Evolutionary conservation across 2,113 vertebrate species (phyloP), one percentile per base, ranked within the genome.

Genomic region (Monopterus albus): DNA sequence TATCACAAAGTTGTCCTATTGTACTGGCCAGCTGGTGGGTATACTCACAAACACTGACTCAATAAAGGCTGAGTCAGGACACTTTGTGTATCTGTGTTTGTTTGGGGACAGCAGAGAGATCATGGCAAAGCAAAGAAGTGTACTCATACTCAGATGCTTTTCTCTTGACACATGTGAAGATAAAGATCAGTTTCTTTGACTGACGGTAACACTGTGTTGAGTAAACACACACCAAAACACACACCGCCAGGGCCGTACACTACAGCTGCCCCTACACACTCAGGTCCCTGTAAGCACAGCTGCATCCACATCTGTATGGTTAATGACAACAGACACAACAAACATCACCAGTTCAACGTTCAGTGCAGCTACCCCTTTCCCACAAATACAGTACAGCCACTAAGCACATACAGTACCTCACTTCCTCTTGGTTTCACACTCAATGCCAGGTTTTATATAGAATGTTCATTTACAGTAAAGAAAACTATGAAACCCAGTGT

Each of bases 171-270:
- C 82, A 21, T 70, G 83, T 74, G 85, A 87, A 83, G 85, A 88
- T 87, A 89, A 90, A 90, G 83, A 89, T 78, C 13, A 52, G 84
- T 84, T 78, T 88, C 71, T 67, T 74, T 78, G 69, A 77, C 74
- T 91, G 89, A 89, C 65, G 49, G 87, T 90, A 88, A 89, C 82
- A 87, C 82, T 57, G 72, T 86, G 86, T 89, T 91, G 85, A 90
- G 81, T 90, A 90, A 91, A 89, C 87, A 91, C 57, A 76, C 71
- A 46, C 62, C 36, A 67, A 69, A 62, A 71, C 58, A 59, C 62
- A 79, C 39, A 59, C 39, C 25, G 18, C 47, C 35, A 4, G 63
- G 26, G 33, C 35, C 29, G 38, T 70, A 57, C 9, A 21, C 5
- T 31, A 7, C 29, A 57, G n/a, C 74, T 52, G 39, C 49, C 47